These are phyloP conservation scores for Plecotus auritus DNA, from an alignment of 2,113 vertebrate genomes.

Conservation along the genomic window DNA sequence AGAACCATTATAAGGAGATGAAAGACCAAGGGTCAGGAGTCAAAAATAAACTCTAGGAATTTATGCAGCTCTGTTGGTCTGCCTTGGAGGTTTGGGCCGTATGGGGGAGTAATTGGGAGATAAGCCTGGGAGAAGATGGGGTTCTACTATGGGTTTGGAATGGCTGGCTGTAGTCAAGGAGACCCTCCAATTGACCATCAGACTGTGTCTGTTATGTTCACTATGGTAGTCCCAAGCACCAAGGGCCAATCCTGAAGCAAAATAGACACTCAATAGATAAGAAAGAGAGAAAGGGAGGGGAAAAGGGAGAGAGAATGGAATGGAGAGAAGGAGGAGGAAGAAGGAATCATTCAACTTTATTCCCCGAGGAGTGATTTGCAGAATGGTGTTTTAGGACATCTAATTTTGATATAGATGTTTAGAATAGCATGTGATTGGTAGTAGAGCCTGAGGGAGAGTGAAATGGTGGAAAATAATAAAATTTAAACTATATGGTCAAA, in stretches of 20 bases:
- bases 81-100: neutral
- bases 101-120: neutral
- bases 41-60: neutral
- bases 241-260: neutral
- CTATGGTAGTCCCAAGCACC: neutral
- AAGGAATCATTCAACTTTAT: neutral
- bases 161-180: neutral
- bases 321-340: neutral
- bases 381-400: neutral
- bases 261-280: neutral
- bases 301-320: neutral
- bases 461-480: neutral
- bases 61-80: neutral
- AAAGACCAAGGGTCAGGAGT: neutral
- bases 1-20: neutral
- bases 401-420: neutral
- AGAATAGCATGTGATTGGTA: neutral
- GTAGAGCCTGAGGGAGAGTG: neutral
- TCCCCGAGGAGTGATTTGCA: neutral
- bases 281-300: neutral
- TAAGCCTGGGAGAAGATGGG: neutral
- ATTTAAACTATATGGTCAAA: slow-evolving; percentile 26
- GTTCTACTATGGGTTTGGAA: neutral
- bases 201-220: neutral
- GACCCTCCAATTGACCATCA: neutral